Evolutionary conservation across 2,113 vertebrate species (phyloP), one percentile per base, ranked within the genome.

Genomic region (Rhadina sibilatrix): DNA sequence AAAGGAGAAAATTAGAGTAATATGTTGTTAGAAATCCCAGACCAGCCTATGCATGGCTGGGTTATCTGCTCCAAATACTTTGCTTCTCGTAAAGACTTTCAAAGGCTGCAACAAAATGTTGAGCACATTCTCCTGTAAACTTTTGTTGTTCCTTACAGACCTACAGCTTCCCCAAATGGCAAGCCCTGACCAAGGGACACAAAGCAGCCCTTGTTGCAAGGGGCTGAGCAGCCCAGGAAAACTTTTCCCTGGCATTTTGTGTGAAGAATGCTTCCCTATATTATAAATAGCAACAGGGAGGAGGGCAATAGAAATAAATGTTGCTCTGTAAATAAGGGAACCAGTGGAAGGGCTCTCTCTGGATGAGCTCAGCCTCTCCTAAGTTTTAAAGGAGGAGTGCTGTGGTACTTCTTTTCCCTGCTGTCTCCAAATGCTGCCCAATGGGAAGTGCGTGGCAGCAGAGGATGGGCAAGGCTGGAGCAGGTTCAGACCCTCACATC

Each of bases 1-100:
- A 89, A 94, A 96, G 89, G 88, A 97, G 96, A 97, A 97, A 98
- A 98, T 97, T 94, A 96, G 52, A 97, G 85, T 96, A 96, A 95
- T 94, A 77, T 74, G 85, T 91, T 97, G 88, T 96, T 96, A 97
- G 93, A 90, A 96, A 90, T 96, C 83, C 72, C 61, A 91, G 87
- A 65, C 28, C 23, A 72, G 30, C 77, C 94, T 76, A 89, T 97
- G 90, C 95, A 77, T 95, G 74, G 60, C 80, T 95, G 80, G 63
- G 85, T 91, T 92, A 72, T 96, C 95, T 96, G 91, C 94, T 97
- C 96, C 93, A 96, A 78, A 91, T 85, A 75, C 54, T 76, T 87
- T 63, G 68, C 38, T 54, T 92, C 77, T 93, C 7, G 8, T 83
- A 96, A 76, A 71, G 82, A 25, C 90, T 95, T 96, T 84, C 82